Evolutionary conservation across 2,888 invertebrate species (phyloP).

Genomic region (Tetanocera ferruginea): DNA sequence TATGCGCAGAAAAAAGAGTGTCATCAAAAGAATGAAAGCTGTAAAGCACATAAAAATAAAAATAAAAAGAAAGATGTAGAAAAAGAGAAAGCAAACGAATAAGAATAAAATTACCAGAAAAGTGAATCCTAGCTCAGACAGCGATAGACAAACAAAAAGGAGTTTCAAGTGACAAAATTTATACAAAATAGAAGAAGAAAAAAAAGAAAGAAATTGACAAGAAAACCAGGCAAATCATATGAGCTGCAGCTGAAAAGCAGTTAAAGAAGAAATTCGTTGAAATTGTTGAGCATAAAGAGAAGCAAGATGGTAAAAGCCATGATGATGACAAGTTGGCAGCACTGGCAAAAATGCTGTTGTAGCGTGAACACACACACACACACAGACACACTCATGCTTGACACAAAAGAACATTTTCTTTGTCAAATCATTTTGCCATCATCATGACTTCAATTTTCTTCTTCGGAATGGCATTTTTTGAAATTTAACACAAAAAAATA

Average conservation of each 20-base stretch:
- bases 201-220: neutral
- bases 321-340: conserved; percentile 2
- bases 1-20: conserved; percentile 19
- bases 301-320: neutral
- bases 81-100: neutral
- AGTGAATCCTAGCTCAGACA: neutral
- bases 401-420: conserved; percentile 15
- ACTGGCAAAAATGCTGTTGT: neutral
- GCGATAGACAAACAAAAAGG: neutral
- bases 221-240: neutral
- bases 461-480: neutral
- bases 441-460: conserved; percentile 25
- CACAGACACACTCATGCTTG: conserved; percentile 8
- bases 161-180: neutral
- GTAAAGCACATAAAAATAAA: neutral
- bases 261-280: neutral
- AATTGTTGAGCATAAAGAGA: neutral
- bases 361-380: neutral
- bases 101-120: neutral
- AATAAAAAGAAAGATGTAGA: neutral
- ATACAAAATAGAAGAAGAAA: neutral
- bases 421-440: conserved; percentile 30
- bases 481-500: neutral
- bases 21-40: conserved; percentile 1
- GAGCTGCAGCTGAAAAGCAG: neutral